Evolutionary conservation across 92 coral and sea anemone species (phyloP).

Genomic region (Muricea muricata): DNA sequence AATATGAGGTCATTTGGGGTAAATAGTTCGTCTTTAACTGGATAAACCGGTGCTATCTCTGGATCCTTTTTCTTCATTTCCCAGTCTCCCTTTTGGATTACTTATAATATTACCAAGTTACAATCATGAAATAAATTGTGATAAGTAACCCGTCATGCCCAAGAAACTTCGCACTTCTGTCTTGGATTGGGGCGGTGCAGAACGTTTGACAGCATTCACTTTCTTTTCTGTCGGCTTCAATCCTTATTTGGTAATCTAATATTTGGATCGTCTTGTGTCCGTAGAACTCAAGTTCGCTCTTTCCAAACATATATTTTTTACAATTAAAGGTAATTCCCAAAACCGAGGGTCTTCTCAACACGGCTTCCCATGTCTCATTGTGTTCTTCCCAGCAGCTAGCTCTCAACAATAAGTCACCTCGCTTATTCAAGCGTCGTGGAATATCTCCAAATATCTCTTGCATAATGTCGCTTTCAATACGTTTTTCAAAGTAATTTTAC

Average conservation of each 20-base stretch:
- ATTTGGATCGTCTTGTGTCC: conserved; percentile 17
- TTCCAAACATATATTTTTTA: too few species aligned
- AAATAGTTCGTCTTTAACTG: too few species aligned
- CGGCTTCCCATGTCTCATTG: neutral
- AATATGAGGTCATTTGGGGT: too few species aligned
- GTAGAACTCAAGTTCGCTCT: neutral
- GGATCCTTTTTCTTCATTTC: too few species aligned
- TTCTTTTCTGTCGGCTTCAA: conserved; percentile 66
- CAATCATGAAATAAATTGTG: conserved; percentile 8
- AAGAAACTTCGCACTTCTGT: conserved; percentile 75
- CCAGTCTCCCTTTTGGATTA: too few species aligned
- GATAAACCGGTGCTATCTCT: too few species aligned
- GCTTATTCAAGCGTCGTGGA: neutral
- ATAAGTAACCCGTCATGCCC: conserved; percentile 64
- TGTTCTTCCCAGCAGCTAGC: conserved; percentile 32
- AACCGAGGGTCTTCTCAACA: too few species aligned
- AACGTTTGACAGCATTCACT: conserved; percentile 69
- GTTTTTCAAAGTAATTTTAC: too few species aligned
- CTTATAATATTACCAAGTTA: too few species aligned
- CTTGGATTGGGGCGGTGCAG: conserved; percentile 57
- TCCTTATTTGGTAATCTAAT: conserved; percentile 56
- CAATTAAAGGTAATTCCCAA: too few species aligned
- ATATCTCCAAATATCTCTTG: neutral
- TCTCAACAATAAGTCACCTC: neutral
- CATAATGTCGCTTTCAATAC: too few species aligned